Base-by-base conservation (phyloP, 1,140 invertebrate genomes). In the Phenacoccus solenopsis region DNA sequence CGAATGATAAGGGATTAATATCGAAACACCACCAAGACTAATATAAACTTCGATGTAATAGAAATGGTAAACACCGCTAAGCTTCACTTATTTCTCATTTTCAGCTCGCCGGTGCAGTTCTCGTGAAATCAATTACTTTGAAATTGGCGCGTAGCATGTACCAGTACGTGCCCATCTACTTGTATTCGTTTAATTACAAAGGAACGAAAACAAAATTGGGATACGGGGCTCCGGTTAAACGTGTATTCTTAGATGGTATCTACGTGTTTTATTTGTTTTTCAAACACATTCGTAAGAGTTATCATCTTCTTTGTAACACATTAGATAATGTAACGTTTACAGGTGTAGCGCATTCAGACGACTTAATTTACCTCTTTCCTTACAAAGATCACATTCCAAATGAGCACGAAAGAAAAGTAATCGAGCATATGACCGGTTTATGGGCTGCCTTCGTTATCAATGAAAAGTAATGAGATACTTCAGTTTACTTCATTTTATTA, bases 331-430 rank as follows among this genome's bases (percentile, higher is more conserved):
- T 32, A 32, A 5, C 13, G 30, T 72, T 72, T 75, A 0, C 70
- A 81, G 82, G 82, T 4, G 77, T 82, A 0, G 30, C 73, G 12
- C 82, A 83, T 71, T 74, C 74, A 0, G 82, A 84, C 61, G 81
- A 83, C 3, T 56, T 83, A 2, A 75, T 79, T 69, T 84, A 81
- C 72, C 69, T 82, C 12, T 81, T 83, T 71, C 81, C 77, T 3
- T 24, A 71, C 28, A 27, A 75, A 5, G 57, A 74, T 7, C 68
- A 76, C 2, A 70, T 74, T n/a, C 76, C 78, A 67, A 79, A 75
- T 5, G 68, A 71, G 7, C 67, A 21, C 0, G 81, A 82, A 70
- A 70, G 67, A 38, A 71, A 72, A 10, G 78, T 82, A 75, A 78
- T 80, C 3, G 73, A 78, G 38, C 75, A 76, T 7, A 78, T 83